A percentile compares a stretch with the other conserved stretches of the same genome.
These are phyloP conservation scores for Hirtodrosophila confusa DNA, from an alignment of 2,888 invertebrate species.

Conservation along the genomic window DNA sequence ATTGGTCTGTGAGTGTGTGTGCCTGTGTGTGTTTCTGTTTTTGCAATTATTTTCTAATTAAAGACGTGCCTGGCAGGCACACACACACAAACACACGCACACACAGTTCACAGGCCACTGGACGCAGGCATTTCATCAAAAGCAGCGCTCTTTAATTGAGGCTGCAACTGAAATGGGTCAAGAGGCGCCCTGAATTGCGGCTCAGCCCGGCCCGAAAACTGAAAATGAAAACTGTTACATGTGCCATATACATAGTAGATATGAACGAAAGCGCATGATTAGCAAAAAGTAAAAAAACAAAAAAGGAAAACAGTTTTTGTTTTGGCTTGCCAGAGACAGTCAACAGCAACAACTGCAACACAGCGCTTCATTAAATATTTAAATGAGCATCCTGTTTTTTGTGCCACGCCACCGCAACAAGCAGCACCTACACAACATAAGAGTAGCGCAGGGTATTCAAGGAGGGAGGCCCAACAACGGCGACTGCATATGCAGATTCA, in stretches of 20 bases:
- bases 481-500: slow-evolving; percentile 76
- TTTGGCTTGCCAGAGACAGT: slow-evolving; percentile 5
- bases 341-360: slow-evolving; percentile 60
- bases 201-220: slow-evolving; percentile 24
- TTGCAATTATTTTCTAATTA: slow-evolving; percentile 83
- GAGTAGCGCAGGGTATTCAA: slow-evolving; percentile 7
- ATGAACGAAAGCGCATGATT: slow-evolving; percentile 59
- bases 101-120: slow-evolving; percentile 6
- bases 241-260: slow-evolving; percentile 30
- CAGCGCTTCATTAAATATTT: slow-evolving; percentile 80
- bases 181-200: slow-evolving; percentile 40
- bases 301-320: not conserved
- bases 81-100: slow-evolving; percentile 13
- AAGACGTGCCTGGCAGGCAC: slow-evolving; percentile 76
- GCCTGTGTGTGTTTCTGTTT: slow-evolving; percentile 24
- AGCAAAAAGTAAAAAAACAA: slow-evolving; percentile 30
- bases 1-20: slow-evolving; percentile 23
- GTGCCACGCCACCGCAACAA: slow-evolving; percentile 54
- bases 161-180: slow-evolving; percentile 62
- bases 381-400: slow-evolving; percentile 79
- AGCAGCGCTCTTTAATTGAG: slow-evolving; percentile 34
- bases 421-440: slow-evolving; percentile 68
- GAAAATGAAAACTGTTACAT: slow-evolving; percentile 71
- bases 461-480: slow-evolving; percentile 23
- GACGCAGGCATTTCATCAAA: slow-evolving; percentile 44